phyloP scores from a whole-genome alignment of 2,113 vertebrate genomes.

The Casuarius casuarius region DNA sequence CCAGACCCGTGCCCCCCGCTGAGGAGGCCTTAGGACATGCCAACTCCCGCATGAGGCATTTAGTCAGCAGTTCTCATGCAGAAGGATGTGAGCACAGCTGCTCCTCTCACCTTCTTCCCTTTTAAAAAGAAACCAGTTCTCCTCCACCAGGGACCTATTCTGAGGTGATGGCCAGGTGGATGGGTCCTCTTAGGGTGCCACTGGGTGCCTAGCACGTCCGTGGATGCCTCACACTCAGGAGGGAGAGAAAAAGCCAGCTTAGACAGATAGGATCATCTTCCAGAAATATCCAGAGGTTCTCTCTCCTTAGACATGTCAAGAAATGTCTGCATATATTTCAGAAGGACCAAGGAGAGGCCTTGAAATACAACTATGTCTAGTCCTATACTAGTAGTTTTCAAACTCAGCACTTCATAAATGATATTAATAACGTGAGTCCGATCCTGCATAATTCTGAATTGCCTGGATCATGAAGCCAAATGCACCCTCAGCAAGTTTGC shows the following conservation, averaged over 20 bases:
- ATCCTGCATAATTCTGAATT: neutral
- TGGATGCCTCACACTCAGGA: neutral
- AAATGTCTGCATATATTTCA: neutral
- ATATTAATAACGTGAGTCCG: neutral
- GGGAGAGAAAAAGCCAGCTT: neutral
- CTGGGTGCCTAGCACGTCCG: neutral
- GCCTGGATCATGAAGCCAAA: too few relatives aligned
- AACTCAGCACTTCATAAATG: neutral
- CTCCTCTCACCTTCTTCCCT: neutral
- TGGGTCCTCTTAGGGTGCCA: neutral
- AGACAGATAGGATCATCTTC: neutral
- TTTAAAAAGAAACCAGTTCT: neutral
- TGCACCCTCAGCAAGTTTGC: too few relatives aligned
- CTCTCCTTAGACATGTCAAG: neutral
- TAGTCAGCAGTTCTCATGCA: neutral
- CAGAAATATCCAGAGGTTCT: neutral
- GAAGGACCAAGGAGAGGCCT: neutral
- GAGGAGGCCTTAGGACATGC: neutral
- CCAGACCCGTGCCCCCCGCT: fast-evolving
- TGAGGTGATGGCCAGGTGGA: neutral
- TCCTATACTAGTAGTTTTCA: neutral
- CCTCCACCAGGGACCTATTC: neutral
- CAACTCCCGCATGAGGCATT: neutral
- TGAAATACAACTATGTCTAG: neutral
- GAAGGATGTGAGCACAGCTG: neutral